Evolutionary conservation across 2,888 invertebrate species (phyloP), one percentile per base, ranked within the genome.

Genomic region (Cabera pusaria): DNA sequence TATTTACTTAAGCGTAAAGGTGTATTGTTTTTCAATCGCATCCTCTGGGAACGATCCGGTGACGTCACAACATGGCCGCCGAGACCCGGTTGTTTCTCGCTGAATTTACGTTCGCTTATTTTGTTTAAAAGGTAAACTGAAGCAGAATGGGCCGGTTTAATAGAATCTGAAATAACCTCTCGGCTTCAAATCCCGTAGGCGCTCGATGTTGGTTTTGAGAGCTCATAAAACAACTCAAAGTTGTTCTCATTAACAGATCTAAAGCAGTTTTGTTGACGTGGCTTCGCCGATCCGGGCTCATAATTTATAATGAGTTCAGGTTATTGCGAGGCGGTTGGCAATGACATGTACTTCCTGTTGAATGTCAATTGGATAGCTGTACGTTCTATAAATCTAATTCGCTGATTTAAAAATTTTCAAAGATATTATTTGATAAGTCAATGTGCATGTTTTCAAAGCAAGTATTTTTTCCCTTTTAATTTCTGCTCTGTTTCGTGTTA

Each of bases 31-130:
- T 57, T 52, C 57, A 57, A 59, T 59, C 56, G 52, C 26, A 12
- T 27, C 27, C 47, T 38, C 39, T 14, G 35, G 34, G 14, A 19
- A 19, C 35, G 41, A 12, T 21, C 29, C 17, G 36, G 34, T 62
- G 63, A 63, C 58, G 59, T 62, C 60, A 63, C 60, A 63, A 61
- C 45, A 56, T 57, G 57, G 55, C 52, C 37, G 53, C 39, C 45
- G 44, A 12, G 25, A 12, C 35, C 14, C 18, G 40, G 19, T 39
- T 38, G 46, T 45, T 43, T 38, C 29, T 32, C 49, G 42, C 40
- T 35, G 47, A 53, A 52, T 46, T 42, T 38, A 24, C 37, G 34
- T 22, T 29, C 35, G 32, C 41, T 42, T 37, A 37, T 42, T 38
- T 44, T 47, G 43, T 49, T 45, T 41, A 32, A 45, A 43, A 43